Evolutionary conservation across 2,888 invertebrate species (phyloP), one percentile per base, ranked within the genome.

Genomic region (Allophyes oxyacanthae): DNA sequence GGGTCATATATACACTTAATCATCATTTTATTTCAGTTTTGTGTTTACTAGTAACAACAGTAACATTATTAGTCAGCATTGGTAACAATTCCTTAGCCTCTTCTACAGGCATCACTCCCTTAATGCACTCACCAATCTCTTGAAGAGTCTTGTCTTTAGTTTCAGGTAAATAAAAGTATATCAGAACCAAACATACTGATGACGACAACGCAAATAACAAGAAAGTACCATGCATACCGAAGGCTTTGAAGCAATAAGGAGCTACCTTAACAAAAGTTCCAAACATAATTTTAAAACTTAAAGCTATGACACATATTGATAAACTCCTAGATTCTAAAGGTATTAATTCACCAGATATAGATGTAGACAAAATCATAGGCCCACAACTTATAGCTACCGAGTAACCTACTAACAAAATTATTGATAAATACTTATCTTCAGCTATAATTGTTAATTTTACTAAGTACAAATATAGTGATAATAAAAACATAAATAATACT

Each of bases 321-420:
- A 69, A 30, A 7, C 46, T 55, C 46, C 73, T 69, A 42, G 57
- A 75, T 34, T 65, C 66, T 10, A 81, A 41, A 0, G 82, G 78
- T 0, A 79, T 68, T 38, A 84, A 54, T 53, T 84, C 84, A 0
- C 74, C 80, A 6, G 66, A 68, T 28, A 82, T 72, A 0, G 78
- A 72, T 3, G 75, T 64, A 0, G 76, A 56, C 15, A 84, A 41
- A 10, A 84, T 83, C 26, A 82, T 68, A 0, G 84, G 81, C 5
- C 88, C 88, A 36, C 80, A 78, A 45, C 84, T 81, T 2, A 86
- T 78, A 62, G 55, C 59, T 13, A 68, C 28, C 1, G 69, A 68
- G 41, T 54, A 68, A 8, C 59, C 59, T 6, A 36, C 13, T 14
- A 68, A 43, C 26, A 68, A 53, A 15, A 52, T 11, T 15, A 68